These are phyloP conservation scores for Halictus rubicundus DNA, from an alignment of 1,140 invertebrate genomes.

Conservation along the genomic window DNA sequence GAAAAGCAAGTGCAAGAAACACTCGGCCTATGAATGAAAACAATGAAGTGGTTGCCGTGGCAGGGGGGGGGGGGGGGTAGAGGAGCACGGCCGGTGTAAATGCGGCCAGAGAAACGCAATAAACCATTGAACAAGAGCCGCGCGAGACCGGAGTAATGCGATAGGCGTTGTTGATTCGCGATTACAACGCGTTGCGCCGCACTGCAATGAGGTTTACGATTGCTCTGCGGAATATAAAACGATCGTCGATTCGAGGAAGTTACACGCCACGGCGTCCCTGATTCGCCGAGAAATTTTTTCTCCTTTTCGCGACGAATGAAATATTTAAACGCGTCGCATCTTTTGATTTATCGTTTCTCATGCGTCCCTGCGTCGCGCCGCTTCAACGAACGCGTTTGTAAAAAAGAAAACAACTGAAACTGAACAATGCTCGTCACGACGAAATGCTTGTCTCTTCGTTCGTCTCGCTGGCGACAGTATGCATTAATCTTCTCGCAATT, in stretches of 20 bases:
- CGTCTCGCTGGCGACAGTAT: no score
- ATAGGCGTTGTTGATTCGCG: slow-evolving; percentile 38
- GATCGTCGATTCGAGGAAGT: slow-evolving; percentile 41
- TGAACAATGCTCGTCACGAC: no score
- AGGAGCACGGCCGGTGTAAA: neutral
- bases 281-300: slow-evolving; percentile 6
- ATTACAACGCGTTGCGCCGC: slow-evolving; percentile 43
- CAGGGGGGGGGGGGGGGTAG: neutral
- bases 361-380: neutral
- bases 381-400: neutral
- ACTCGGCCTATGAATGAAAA: neutral
- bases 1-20: neutral
- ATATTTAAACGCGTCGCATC: slow-evolving; percentile 35
- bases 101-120: slow-evolving; percentile 22
- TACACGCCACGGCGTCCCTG: slow-evolving; percentile 5
- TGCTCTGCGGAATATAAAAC: slow-evolving; percentile 40
- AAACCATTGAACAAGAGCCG: slow-evolving; percentile 23
- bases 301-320: slow-evolving; percentile 10
- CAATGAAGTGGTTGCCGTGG: neutral
- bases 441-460: no score
- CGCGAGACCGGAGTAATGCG: slow-evolving; percentile 32
- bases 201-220: slow-evolving; percentile 46
- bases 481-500: no score
- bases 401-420: neutral
- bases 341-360: slow-evolving; percentile 23